These are phyloP conservation scores for Pogonomyrmex californicus DNA, from an alignment of 1,140 invertebrate genomes.

Conservation along the genomic window DNA sequence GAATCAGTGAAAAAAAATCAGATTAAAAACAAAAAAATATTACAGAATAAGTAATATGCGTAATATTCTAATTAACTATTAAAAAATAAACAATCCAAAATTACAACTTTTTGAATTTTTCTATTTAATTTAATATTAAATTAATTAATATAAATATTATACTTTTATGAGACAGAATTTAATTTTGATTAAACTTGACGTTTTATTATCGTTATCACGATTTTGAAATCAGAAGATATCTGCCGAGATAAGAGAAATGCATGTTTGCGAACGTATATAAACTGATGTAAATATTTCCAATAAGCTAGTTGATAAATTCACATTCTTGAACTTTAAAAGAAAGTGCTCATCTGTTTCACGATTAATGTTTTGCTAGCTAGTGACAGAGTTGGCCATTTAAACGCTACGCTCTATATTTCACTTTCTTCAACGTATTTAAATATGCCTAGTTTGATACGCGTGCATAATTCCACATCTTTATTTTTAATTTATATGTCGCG, in stretches of 20 bases:
- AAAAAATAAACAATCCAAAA: too few species aligned
- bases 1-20: too few species aligned
- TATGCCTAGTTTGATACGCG: constrained; percentile 5
- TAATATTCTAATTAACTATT: too few species aligned
- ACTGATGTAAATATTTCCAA: background rate
- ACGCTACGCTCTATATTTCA: constrained; percentile 63
- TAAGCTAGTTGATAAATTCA: background rate
- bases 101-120: background rate
- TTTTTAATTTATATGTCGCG: constrained; percentile 9
- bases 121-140: background rate
- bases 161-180: background rate
- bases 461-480: constrained; percentile 11
- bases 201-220: constrained; percentile 14
- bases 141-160: background rate
- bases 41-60: too few species aligned
- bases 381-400: constrained; percentile 37
- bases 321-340: constrained; percentile 19
- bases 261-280: background rate
- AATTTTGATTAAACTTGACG: background rate
- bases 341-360: constrained; percentile 48
- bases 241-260: constrained; percentile 6
- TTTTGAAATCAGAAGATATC: background rate
- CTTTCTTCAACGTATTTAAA: constrained; percentile 58
- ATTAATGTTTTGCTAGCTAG: constrained; percentile 59
- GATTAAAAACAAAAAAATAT: too few species aligned